Evolutionary conservation across 53 echinoderm and acorn worm genomes (phyloP), one percentile per base, ranked within the genome.

Genomic region (Antedon mediterranea): DNA sequence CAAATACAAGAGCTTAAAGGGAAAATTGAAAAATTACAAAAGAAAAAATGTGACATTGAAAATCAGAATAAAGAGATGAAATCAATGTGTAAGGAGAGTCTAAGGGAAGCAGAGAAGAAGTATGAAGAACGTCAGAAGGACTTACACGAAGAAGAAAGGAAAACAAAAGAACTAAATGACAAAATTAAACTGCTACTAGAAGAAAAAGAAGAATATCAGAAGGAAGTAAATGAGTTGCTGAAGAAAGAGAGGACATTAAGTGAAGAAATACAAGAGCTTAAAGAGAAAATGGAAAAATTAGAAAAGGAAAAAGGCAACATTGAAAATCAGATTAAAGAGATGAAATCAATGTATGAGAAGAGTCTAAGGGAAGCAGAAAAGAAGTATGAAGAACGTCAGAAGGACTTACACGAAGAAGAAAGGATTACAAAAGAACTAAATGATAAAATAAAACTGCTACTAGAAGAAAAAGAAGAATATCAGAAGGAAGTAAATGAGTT

Each of bases 21-120:
- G 43, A 79, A 84, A 30, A 37, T 84, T 8, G 77, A 83, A 43
- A 72, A 57, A 76, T 23, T 82, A 32, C 33, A 32, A 44, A 75
- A 71, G 44, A 70, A 76, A 75, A 15, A 34, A 57, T 57, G 7
- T 18, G 26, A 23, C n/a, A n/a, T n/a, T n/a, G n/a, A 42, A 14
- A 77, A 79, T 37, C 43, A 74, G 30, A 78, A 84, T 28, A 15
- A 34, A 32, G 84, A 84, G 84, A 79, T 84, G n/a, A 71, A 41
- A 0, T 72, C n/a, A n/a, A n/a, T n/a, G n/a, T n/a, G n/a, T n/a
- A n/a, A n/a, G n/a, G 42, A 76, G 43, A 76, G 71, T 0, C 29
- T 84, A 15, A 27, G 77, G 31, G 81, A 71, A 15, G 82, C n/a
- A n/a, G n/a, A n/a, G 43, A 43, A 76, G 28, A 37, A 76, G 4